Base-by-base conservation (phyloP, 2,797 vertebrate genomes). In the Margarornis squamiger region DNA sequence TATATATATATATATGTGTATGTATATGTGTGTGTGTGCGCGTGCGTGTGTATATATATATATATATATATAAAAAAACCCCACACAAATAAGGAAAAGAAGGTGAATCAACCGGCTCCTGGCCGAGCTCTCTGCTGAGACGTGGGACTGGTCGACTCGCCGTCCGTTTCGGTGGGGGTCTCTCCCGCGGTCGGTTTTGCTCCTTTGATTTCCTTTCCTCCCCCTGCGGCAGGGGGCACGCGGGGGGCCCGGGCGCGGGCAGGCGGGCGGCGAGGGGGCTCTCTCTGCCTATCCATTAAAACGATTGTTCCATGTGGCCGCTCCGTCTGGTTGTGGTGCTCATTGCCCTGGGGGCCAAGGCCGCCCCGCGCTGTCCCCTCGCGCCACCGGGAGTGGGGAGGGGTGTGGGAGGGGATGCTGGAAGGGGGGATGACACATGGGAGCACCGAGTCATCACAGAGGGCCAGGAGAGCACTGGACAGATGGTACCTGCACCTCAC, bases 281-380 rank as follows among this genome's bases (percentile, higher is more conserved):
- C 97, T 97, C 97, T 98, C 97, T 98, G 97, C 98, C 97, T 97
- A 97, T 97, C 98, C 97, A 98, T 98, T 98, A 98, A 98, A 97
- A 97, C 94, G 89, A 95, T 94, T 98, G 97, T 98, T 98, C 97
- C 97, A 97, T 97, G 97, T 98, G 97, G 97, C 97, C 96, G 97
- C 97, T 97, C 97, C 96, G 85, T 95, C 95, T 97, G 96, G 57
- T 93, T 98, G 97, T 98, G 97, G 77, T 93, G 94, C 91, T 98
- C 97, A 96, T 98, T 98, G 93, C 52, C 2, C 55, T 27, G 85
- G 79, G 85, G 63, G 2, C 30, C n/a, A 32, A 82, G 87, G 66
- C 52, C 5, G 0, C 65, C 74, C 83, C 5, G 10, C 5, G 5
- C 24, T 41, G 32, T 61, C 48, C 79, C 66, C 57, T 38, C 12